A percentile compares a stretch with the other conserved stretches of the same genome.
These are phyloP conservation scores for Hydrophis major DNA, from an alignment of 2,797 vertebrate genomes.

Conservation along the genomic window DNA sequence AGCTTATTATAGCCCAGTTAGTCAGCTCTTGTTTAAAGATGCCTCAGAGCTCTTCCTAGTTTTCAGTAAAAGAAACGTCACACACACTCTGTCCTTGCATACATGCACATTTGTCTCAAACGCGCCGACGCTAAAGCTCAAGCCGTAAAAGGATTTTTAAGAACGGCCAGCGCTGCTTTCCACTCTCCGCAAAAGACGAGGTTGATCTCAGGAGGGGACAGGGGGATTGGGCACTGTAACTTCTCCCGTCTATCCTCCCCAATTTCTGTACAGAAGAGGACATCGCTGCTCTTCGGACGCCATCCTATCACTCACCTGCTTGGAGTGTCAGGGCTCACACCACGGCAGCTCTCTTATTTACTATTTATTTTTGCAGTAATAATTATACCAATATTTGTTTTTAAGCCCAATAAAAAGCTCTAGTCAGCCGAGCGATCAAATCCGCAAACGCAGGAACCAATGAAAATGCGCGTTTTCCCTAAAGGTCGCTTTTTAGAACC, in stretches of 20 bases:
- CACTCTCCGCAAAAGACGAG: background rate
- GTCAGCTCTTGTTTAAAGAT: background rate
- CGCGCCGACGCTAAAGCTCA: background rate
- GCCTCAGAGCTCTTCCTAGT: background rate
- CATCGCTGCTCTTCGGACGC: background rate
- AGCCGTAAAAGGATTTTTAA: background rate
- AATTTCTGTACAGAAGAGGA: background rate
- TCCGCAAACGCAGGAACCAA: conserved; percentile 39
- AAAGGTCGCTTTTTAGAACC: background rate
- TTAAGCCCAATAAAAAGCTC: background rate
- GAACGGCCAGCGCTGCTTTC: background rate
- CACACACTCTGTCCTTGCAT: background rate
- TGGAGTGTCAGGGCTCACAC: background rate
- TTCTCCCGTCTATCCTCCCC: background rate
- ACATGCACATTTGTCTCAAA: background rate
- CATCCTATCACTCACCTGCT: conserved; percentile 28
- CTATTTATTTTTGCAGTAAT: background rate
- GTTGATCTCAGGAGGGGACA: no score
- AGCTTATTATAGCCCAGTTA: background rate
- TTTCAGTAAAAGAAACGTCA: no score
- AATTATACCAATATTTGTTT: background rate
- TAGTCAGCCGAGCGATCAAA: background rate
- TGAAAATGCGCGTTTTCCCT: background rate
- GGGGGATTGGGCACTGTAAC: background rate
- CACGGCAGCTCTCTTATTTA: background rate